Conservation (phyloP, 2,113 vertebrate genomes). For the Apus apus region DNA sequence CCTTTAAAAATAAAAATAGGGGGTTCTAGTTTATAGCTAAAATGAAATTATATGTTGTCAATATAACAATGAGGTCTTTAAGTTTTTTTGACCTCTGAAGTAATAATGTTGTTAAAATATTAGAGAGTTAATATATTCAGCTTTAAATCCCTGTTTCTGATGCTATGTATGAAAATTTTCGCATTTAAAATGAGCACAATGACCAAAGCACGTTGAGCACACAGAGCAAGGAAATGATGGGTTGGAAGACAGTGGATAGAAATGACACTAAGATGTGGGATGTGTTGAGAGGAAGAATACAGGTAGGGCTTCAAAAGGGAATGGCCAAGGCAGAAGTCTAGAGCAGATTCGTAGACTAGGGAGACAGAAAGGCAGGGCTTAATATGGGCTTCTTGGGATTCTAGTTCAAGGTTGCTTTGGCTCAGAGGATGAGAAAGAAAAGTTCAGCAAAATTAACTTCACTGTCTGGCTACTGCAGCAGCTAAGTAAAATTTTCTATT, state of each 20-base stretch:
- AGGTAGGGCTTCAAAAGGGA: background rate
- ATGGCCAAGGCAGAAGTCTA: background rate
- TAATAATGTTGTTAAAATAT: background rate
- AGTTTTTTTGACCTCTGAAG: background rate
- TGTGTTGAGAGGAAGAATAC: background rate
- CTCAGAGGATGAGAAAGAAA: background rate
- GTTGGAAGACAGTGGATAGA: background rate
- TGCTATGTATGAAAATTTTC: background rate
- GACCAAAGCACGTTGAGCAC: background rate
- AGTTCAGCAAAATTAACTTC: conserved; percentile 1
- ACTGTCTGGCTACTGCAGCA: conserved; percentile 77
- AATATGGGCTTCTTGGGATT: background rate
- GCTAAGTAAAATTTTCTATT: conserved; percentile 79
- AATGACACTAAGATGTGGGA: background rate
- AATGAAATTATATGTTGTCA: background rate
- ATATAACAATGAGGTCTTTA: background rate
- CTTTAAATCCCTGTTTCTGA: background rate
- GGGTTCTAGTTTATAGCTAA: background rate
- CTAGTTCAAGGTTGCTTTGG: background rate
- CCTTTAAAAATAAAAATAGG: conserved; percentile 61
- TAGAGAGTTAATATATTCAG: background rate
- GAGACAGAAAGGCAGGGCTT: background rate
- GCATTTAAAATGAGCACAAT: background rate
- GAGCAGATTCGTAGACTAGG: background rate
- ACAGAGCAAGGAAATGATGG: background rate